A percentile compares a stretch with the other conserved stretches of the same genome.
Conservation (phyloP, 2,797 vertebrate genomes). For the Cyclura pinguis region DNA sequence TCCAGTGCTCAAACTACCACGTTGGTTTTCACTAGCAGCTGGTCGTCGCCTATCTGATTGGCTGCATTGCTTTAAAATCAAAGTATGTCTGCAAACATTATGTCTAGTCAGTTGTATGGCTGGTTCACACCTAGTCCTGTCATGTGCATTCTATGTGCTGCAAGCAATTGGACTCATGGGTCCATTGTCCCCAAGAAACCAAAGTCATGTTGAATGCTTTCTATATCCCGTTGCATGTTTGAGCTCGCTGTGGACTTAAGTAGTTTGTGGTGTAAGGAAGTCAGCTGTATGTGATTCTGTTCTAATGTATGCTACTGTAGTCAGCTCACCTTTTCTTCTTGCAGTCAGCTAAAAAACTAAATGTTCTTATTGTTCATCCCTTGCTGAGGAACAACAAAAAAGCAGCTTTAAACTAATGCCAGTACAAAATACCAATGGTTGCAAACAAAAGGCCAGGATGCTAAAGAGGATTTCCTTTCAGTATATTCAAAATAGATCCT, state of each 20-base stretch:
- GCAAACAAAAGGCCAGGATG: slow-evolving; percentile 58
- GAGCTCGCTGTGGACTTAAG: not conserved
- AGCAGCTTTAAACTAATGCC: slow-evolving; percentile 35
- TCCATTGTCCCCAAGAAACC: not conserved
- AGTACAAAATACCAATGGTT: slow-evolving; percentile 55
- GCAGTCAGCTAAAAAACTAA: slow-evolving; percentile 24
- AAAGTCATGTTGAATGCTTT: not conserved
- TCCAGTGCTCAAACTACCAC: no score
- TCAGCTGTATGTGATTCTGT: not conserved
- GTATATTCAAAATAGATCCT: slow-evolving; percentile 62
- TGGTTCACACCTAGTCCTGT: not conserved
- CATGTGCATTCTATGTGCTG: not conserved
- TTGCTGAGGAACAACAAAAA: slow-evolving; percentile 42
- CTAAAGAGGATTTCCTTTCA: slow-evolving; percentile 68
- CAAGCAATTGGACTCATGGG: not conserved
- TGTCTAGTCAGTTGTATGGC: not conserved
- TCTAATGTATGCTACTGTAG: not conserved
- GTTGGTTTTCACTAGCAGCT: no score
- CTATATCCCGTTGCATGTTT: not conserved
- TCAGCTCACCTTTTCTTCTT: slow-evolving; percentile 27
- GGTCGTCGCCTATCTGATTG: no score
- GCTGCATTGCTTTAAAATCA: not conserved
- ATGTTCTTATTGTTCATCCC: not conserved
- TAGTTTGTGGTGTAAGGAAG: not conserved
- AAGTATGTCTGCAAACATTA: not conserved